phyloP scores from a whole-genome alignment of 2,113 vertebrate species.

The Eolophus roseicapilla region DNA sequence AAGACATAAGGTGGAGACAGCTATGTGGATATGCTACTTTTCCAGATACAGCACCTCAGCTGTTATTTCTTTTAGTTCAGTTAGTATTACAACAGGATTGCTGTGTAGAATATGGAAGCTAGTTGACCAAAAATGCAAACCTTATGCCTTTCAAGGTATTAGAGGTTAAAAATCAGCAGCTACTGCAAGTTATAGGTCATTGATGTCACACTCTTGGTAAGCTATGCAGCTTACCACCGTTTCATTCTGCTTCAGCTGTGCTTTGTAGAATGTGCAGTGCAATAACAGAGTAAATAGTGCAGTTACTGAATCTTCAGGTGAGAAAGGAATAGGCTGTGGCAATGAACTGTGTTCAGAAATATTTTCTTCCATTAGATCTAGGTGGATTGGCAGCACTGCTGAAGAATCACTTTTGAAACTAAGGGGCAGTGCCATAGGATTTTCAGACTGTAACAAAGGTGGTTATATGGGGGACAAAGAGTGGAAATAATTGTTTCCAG shows the following conservation, averaged over 20 bases:
- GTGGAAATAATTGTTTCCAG: background rate
- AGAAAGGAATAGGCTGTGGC: background rate
- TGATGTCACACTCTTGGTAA: background rate
- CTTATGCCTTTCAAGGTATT: background rate
- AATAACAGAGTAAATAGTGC: background rate
- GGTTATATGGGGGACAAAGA: background rate
- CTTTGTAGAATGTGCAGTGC: background rate
- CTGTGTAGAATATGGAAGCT: background rate
- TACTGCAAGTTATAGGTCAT: background rate
- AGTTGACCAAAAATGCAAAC: background rate
- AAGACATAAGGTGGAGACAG: background rate
- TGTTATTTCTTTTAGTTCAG: background rate
- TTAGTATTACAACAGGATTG: background rate
- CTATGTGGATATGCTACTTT: background rate
- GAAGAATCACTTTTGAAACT: background rate
- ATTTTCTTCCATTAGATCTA: background rate
- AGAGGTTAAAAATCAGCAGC: background rate
- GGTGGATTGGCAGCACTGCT: background rate
- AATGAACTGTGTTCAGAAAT: background rate
- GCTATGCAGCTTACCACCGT: background rate
- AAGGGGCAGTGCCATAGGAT: background rate
- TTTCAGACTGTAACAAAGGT: background rate
- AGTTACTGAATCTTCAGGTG: background rate
- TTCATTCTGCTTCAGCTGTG: conserved; percentile 33
- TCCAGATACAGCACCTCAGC: background rate